These are phyloP conservation scores for Tachina grossa DNA, from an alignment of 2,888 invertebrate species.

Conservation along the genomic window DNA sequence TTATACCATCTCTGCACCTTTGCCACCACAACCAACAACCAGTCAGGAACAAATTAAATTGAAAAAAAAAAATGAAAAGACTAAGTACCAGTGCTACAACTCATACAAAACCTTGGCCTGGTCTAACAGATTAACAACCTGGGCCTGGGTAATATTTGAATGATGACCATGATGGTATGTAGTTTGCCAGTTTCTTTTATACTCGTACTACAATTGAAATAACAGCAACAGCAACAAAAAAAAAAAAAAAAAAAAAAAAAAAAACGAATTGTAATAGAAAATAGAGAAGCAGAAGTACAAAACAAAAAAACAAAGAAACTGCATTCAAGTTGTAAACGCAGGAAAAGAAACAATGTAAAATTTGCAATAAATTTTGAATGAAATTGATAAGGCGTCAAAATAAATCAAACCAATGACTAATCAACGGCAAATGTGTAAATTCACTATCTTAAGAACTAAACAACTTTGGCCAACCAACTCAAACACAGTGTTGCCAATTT, in stretches of 20 bases:
- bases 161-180: conserved; percentile 55
- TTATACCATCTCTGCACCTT: background rate
- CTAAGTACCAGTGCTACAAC: conserved; percentile 10
- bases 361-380: conserved; percentile 82
- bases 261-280: background rate
- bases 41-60: conserved; percentile 8
- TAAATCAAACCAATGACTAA: conserved; percentile 80
- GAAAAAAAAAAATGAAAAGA: background rate
- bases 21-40: conserved; percentile 13
- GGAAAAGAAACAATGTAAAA: conserved; percentile 76
- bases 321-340: conserved; percentile 64
- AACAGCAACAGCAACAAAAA: conserved; percentile 24
- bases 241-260: conserved; percentile 20
- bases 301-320: conserved; percentile 9
- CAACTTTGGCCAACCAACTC: conserved; percentile 57
- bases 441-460: conserved; percentile 78
- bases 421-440: conserved; percentile 75
- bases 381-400: conserved; percentile 83
- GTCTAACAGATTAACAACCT: conserved; percentile 27
- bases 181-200: conserved; percentile 34
- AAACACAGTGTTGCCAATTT: too few relatives aligned
- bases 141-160: conserved; percentile 47
- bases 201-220: conserved; percentile 7
- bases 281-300: background rate
- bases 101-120: conserved; percentile 13